Percentiles rank a stretch among this genome's conserved stretches.
Evolutionary conservation across 2,888 invertebrate species (phyloP).

Genomic region (Erynnis tages): DNA sequence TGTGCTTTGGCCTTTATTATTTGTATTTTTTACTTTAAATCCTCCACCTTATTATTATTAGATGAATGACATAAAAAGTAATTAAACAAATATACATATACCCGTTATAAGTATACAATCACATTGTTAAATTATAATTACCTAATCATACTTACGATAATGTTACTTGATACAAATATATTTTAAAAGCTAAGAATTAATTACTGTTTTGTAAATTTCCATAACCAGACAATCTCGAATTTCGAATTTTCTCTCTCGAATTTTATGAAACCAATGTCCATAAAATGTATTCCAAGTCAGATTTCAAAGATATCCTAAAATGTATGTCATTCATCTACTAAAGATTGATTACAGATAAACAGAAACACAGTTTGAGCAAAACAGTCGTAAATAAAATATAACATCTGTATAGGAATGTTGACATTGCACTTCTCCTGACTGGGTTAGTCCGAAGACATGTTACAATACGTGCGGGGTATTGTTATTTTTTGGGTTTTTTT

Average conservation of each 20-base stretch:
- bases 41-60: constrained; percentile 29
- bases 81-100: too few relatives aligned
- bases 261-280: too few relatives aligned
- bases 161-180: too few relatives aligned
- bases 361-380: constrained; percentile 14
- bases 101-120: too few relatives aligned
- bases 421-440: constrained; percentile 34
- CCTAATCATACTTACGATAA: too few relatives aligned
- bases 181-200: too few relatives aligned
- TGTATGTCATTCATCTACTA: constrained; percentile 28
- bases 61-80: constrained; percentile 32
- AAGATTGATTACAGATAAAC: constrained; percentile 12
- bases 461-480: constrained; percentile 42
- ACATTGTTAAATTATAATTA: too few relatives aligned
- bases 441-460: constrained; percentile 33
- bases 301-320: background rate
- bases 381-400: constrained; percentile 10
- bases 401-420: constrained; percentile 34
- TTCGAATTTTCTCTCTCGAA: background rate
- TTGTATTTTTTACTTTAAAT: constrained; percentile 28
- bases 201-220: too few relatives aligned
- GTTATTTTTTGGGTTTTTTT: constrained; percentile 75
- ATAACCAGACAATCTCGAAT: background rate
- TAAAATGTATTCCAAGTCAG: too few relatives aligned
- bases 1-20: constrained; percentile 45